These are phyloP conservation scores for Drosophila ustulata DNA, from an alignment of 2,888 invertebrate species.

Conservation along the genomic window DNA sequence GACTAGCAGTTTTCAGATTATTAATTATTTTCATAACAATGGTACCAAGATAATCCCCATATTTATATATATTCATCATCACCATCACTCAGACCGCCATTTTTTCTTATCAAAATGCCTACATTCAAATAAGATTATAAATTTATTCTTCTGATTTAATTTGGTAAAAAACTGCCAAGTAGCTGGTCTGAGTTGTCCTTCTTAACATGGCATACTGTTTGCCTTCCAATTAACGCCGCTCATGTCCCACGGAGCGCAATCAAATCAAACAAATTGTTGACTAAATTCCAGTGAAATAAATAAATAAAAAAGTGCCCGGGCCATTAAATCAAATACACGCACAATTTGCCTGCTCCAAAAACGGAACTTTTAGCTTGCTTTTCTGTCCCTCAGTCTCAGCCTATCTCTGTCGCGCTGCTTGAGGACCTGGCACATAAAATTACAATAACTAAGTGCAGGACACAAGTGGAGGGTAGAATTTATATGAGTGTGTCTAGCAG, in stretches of 20 bases:
- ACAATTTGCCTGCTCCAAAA: conserved; percentile 46
- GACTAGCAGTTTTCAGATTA: too few species aligned
- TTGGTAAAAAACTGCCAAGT: not conserved
- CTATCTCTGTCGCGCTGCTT: conserved; percentile 13
- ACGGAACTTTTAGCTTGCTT: conserved; percentile 6
- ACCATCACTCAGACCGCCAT: too few species aligned
- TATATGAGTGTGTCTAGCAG: not conserved
- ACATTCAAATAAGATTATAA: too few species aligned
- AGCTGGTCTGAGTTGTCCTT: not conserved
- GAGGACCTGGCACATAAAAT: conserved; percentile 34
- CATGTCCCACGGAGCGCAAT: conserved; percentile 51
- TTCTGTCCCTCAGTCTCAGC: too few species aligned
- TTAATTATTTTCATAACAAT: too few species aligned
- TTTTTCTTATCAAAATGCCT: too few species aligned
- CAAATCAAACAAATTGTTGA: conserved; percentile 79
- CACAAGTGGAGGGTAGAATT: conserved; percentile 3
- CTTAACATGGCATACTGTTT: conserved; percentile 19
- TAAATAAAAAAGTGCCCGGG: conserved; percentile 64
- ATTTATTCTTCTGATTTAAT: not conserved
- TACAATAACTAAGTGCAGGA: conserved; percentile 71
- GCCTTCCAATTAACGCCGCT: conserved; percentile 43
- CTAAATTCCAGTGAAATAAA: conserved; percentile 70
- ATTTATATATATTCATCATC: too few species aligned
- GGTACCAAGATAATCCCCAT: too few species aligned
- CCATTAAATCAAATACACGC: conserved; percentile 72